Conservation (phyloP, 1,140 invertebrate species). For the Drosophila busckii region DNA sequence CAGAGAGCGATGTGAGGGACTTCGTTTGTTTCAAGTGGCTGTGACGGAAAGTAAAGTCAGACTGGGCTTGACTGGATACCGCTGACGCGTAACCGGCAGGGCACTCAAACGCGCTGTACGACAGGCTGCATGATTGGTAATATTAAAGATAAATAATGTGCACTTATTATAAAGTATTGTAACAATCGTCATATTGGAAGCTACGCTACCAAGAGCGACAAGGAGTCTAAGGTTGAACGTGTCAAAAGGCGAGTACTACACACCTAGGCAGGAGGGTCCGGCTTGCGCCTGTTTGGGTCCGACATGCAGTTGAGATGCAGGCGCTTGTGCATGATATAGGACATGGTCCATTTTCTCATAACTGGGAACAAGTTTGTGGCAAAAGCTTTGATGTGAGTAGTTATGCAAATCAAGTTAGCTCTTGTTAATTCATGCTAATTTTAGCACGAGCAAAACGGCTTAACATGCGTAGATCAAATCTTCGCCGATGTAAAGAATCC, state of each 20-base stretch:
- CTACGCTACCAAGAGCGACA: no score
- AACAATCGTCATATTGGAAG: no score
- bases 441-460: constrained; percentile 51
- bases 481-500: constrained; percentile 27
- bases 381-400: constrained; percentile 49
- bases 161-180: no score
- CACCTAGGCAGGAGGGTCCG: no score
- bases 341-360: constrained; percentile 85
- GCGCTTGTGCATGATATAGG: constrained; percentile 86
- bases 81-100: not conserved
- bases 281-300: constrained; percentile 57
- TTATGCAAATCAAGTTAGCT: not conserved
- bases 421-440: not conserved
- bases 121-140: no score
- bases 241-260: no score
- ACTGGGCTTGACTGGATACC: constrained; percentile 27
- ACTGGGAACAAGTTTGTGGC: constrained; percentile 80
- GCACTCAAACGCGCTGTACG: constrained; percentile 51
- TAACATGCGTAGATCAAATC: constrained; percentile 57
- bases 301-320: constrained; percentile 79
- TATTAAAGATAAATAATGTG: no score
- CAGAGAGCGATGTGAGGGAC: no score
- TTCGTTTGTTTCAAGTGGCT: no score
- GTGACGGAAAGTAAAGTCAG: constrained; percentile 49
- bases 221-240: no score